These are phyloP conservation scores for Malaclemys terrapin DNA, from an alignment of 2,113 vertebrate genomes.

Conservation along the genomic window DNA sequence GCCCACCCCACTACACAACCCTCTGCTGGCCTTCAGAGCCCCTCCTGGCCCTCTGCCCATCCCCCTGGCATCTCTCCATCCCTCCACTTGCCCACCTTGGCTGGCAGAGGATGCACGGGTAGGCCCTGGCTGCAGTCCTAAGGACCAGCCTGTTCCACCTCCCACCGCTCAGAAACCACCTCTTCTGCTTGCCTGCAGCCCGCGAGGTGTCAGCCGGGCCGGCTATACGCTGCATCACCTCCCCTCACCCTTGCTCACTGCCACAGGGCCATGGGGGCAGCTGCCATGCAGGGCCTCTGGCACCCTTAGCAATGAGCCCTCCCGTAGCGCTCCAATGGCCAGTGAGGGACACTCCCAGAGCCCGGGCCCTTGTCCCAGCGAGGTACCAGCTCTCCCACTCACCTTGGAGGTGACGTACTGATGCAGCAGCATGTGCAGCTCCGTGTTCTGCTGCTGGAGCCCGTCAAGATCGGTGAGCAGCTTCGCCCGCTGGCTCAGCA, in stretches of 20 bases:
- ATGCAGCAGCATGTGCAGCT: constrained; percentile 82
- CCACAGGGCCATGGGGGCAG: background rate
- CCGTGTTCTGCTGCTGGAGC: constrained; percentile 81
- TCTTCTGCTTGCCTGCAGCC: background rate
- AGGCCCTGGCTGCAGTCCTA: background rate
- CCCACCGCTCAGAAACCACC: background rate
- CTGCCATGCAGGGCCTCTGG: too few species aligned
- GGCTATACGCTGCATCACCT: too few species aligned
- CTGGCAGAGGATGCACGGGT: background rate
- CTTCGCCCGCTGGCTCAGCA: constrained; percentile 80
- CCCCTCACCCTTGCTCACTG: too few species aligned
- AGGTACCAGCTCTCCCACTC: background rate
- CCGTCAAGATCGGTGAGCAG: constrained; percentile 73
- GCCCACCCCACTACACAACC: background rate
- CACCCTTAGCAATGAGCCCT: background rate
- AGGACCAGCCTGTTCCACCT: background rate
- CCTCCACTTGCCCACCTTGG: background rate
- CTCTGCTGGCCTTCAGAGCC: too few species aligned
- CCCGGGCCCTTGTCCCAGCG: background rate
- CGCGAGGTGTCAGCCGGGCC: background rate
- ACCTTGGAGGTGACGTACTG: constrained; percentile 80
- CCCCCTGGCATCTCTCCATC: background rate
- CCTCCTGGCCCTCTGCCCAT: background rate
- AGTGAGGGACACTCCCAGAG: background rate
- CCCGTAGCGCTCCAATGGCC: background rate